phyloP scores from a whole-genome alignment of 2,113 vertebrate species.

The Dissostichus mawsoni region DNA sequence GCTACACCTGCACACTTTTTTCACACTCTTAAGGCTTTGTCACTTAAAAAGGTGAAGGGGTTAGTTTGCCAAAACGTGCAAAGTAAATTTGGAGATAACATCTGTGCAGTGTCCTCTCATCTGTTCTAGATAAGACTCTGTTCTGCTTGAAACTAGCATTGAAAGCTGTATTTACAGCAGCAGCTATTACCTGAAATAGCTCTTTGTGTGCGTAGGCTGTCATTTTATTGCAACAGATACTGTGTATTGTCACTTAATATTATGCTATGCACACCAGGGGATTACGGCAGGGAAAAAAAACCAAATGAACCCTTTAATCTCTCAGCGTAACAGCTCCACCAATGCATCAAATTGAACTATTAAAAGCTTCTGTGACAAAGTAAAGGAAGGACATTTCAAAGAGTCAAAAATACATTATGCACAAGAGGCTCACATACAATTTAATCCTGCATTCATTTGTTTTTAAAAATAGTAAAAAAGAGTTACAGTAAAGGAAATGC shows the following conservation, averaged over 20 bases:
- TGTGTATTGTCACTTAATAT: slow-evolving; percentile 10
- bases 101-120: background rate
- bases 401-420: slow-evolving; percentile 20
- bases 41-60: background rate
- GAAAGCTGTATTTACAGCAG: slow-evolving; percentile 8
- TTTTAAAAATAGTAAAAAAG: background rate
- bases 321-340: slow-evolving; percentile 10
- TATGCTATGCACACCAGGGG: slow-evolving; percentile 7
- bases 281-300: background rate
- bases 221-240: slow-evolving; percentile 8
- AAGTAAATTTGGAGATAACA: background rate
- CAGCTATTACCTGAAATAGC: slow-evolving; percentile 11
- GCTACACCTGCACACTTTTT: slow-evolving; percentile 18
- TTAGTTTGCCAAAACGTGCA: background rate
- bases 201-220: slow-evolving; percentile 6
- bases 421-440: slow-evolving; percentile 4
- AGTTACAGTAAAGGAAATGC: no score
- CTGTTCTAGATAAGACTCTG: background rate
- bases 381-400: slow-evolving; percentile 27
- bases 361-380: slow-evolving; percentile 21
- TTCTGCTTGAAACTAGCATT: background rate
- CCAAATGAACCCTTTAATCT: slow-evolving; percentile 37
- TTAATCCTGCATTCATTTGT: slow-evolving; percentile 15
- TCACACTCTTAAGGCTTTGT: background rate
- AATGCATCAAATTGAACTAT: slow-evolving; percentile 38